These are phyloP conservation scores for Malacosoma neustria DNA, from an alignment of 2,888 invertebrate genomes.

Conservation along the genomic window DNA sequence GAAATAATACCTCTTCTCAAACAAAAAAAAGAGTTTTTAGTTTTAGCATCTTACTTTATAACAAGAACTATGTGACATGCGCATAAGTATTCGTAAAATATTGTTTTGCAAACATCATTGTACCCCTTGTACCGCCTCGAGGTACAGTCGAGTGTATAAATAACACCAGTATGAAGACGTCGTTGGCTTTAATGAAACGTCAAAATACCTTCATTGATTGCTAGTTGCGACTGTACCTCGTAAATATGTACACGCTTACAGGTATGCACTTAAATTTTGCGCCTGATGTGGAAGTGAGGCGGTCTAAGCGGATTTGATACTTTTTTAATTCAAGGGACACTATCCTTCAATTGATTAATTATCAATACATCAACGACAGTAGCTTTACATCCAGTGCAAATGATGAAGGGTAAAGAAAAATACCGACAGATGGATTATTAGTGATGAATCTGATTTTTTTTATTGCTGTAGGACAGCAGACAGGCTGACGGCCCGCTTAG, in stretches of 20 bases:
- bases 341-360: no score
- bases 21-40: no score
- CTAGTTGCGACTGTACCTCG: conserved; percentile 26
- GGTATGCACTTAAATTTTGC: conserved; percentile 19
- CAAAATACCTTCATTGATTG: conserved; percentile 61
- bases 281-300: conserved; percentile 5
- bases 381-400: no score
- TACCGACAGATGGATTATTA: no score
- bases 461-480: no score
- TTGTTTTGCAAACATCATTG: neutral
- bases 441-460: no score
- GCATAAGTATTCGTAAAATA: neutral
- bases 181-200: conserved; percentile 63
- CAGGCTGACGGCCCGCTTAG: no score
- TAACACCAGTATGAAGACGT: conserved; percentile 64
- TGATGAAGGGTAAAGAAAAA: no score
- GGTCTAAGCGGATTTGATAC: neutral
- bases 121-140: conserved; percentile 20
- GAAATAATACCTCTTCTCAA: no score
- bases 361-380: no score
- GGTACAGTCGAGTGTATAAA: conserved; percentile 55
- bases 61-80: no score
- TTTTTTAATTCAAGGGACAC: neutral
- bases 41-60: no score
- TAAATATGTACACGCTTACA: conserved; percentile 34